Base-by-base conservation (phyloP, 2,888 invertebrate species). In the Cantharis nigra region DNA sequence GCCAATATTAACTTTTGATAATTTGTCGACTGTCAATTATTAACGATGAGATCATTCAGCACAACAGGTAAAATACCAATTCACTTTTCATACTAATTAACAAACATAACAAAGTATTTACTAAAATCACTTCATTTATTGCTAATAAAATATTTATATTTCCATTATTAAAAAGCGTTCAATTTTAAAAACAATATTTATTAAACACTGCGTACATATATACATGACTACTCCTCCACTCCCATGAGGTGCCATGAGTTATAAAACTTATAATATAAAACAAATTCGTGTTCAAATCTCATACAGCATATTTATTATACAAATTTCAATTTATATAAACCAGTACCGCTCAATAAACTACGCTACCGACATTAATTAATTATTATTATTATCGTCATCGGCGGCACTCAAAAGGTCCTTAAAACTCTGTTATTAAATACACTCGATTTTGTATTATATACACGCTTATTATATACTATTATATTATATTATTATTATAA, bases 21-120 rank as follows among this genome's bases (percentile, higher is more conserved):
- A 65, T 77, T 77, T 71, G 77, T 79, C 72, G 72, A 79, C 70
- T 79, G 77, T 79, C 77, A 79, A 76, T 79, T 77, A 63, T 74
- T 69, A 74, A 67, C 70, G 79, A 79, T 79, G 79, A 79, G 77
- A 77, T 79, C 79, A 79, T 79, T 71, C 74, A 63, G 69, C 30
- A 9, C 67, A 76, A 75, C 70, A 73, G 72, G 76, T 70, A 71
- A 14, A 69, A 69, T 72, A 26, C 74, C 14, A 62, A 33, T 33
- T 74, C 72, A 75, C 74, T 78, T 78, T 74, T 72, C 75, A 78
- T 78, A 96, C 96, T 63, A 92, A 93, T 85, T 78, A 70, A 85
- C 49, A 49, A n/a, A 49, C 49, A 49, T 49, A 49, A 49, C 49
- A 49, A 33, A 49, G 49, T 49, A 49, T n/a, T n/a, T 49, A 49